Evolutionary conservation across 2,888 invertebrate species (phyloP).

Genomic region (Malthinus flaveolus): DNA sequence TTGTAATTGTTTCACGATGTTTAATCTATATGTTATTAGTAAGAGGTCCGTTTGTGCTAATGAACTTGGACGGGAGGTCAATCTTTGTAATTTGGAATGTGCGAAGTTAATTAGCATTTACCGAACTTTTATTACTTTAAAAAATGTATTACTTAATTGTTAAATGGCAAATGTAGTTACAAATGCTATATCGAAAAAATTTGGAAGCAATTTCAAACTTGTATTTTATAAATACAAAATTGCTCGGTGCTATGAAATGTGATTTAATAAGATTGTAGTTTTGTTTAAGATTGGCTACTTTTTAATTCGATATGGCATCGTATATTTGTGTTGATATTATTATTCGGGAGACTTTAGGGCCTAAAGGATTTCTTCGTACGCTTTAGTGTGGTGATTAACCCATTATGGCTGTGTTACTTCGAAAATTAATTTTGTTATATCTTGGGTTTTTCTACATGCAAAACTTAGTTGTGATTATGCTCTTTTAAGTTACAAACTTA

Average conservation of each 20-base stretch:
- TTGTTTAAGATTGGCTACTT: constrained; percentile 19
- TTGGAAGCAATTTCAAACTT: constrained; percentile 21
- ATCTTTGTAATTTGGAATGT: too few species aligned
- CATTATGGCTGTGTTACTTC: constrained; percentile 41
- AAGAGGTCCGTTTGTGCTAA: too few species aligned
- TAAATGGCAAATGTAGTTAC: background rate
- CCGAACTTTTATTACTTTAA: too few species aligned
- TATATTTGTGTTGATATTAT: constrained; percentile 23
- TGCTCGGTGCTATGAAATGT: constrained; percentile 29
- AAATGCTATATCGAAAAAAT: constrained; percentile 23
- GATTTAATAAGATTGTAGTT: constrained; percentile 20
- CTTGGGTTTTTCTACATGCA: constrained; percentile 14
- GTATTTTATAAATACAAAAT: constrained; percentile 22
- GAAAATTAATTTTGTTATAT: constrained; percentile 17
- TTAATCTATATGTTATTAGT: too few species aligned
- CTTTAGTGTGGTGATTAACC: constrained; percentile 40
- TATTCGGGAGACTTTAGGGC: constrained; percentile 16
- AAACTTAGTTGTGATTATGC: constrained; percentile 12
- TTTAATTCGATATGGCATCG: constrained; percentile 27
- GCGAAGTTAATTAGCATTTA: too few species aligned
- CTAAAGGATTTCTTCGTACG: constrained; percentile 27
- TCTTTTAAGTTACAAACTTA: background rate
- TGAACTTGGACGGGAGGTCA: too few species aligned
- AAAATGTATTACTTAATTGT: too few species aligned
- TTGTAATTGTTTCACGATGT: too few species aligned